A percentile compares a stretch with the other conserved stretches of the same genome.
phyloP scores from a whole-genome alignment of 1,140 invertebrate species.

The Apis florea region DNA sequence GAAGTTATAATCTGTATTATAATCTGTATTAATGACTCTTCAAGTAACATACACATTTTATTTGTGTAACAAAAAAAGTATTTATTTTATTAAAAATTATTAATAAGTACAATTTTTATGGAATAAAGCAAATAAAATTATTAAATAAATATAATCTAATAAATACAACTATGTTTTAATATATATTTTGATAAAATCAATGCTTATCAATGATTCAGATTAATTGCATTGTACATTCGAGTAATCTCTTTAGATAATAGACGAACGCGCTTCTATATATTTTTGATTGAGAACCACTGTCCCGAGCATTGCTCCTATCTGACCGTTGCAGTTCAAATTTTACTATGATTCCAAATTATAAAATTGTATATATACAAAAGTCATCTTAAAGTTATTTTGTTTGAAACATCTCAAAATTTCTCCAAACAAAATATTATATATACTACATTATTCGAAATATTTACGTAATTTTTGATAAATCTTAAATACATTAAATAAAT shows the following conservation, averaged over 20 bases:
- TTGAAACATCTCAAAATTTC: not conserved
- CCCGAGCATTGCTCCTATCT: slow-evolving; percentile 20
- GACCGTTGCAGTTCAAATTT: slow-evolving; percentile 20
- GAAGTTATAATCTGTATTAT: no score
- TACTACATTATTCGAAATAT: not conserved
- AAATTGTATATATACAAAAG: slow-evolving; percentile 8
- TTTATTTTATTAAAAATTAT: not conserved
- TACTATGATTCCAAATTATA: slow-evolving; percentile 24
- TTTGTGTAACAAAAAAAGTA: not conserved
- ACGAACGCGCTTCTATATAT: not conserved
- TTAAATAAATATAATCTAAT: not conserved
- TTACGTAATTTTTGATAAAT: not conserved
- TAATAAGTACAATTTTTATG: not conserved
- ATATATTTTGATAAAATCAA: no score
- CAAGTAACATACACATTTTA: not conserved
- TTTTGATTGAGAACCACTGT: slow-evolving; percentile 20
- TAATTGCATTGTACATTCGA: not conserved
- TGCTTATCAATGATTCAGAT: not conserved
- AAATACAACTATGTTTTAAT: not conserved
- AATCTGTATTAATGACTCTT: not conserved
- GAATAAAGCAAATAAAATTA: not conserved
- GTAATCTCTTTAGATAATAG: not conserved
- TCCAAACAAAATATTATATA: not conserved
- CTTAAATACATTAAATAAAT: not conserved
- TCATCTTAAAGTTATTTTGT: not conserved